phyloP scores from a whole-genome alignment of 2,888 invertebrate species.

The Opisthograptis luteolata region DNA sequence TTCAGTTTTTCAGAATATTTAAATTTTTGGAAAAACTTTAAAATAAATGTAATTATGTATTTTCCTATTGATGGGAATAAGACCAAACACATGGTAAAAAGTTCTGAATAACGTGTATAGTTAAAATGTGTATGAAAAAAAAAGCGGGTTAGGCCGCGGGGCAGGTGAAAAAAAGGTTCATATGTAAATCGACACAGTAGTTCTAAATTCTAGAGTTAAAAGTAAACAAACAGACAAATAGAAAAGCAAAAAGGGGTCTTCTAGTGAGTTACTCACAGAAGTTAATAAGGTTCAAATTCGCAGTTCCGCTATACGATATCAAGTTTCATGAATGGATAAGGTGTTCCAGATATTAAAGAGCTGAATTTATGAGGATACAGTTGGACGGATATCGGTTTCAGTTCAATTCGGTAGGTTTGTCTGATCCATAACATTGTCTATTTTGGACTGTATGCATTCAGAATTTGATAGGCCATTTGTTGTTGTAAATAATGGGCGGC shows the following conservation, averaged over 20 bases:
- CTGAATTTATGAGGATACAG: constrained; percentile 12
- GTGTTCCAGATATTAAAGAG: constrained; percentile 25
- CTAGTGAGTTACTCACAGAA: background rate
- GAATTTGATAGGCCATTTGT: constrained; percentile 2
- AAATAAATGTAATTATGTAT: too few relatives aligned
- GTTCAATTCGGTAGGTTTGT: background rate
- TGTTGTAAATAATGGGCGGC: background rate
- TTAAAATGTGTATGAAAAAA: too few relatives aligned
- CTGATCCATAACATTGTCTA: constrained; percentile 18
- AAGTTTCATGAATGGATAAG: constrained; percentile 24
- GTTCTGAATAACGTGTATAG: too few relatives aligned
- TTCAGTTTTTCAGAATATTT: too few relatives aligned
- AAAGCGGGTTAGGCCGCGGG: too few relatives aligned
- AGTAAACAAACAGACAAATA: background rate
- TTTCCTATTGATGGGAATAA: too few relatives aligned
- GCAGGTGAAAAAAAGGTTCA: too few relatives aligned
- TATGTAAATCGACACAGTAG: background rate
- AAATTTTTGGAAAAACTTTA: too few relatives aligned
- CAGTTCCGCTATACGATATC: background rate
- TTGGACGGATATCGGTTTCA: constrained; percentile 5
- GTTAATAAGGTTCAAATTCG: constrained; percentile 4
- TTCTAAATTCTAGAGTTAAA: background rate
- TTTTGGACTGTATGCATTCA: constrained; percentile 12
- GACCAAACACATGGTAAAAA: too few relatives aligned
- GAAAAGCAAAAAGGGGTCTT: background rate